Base-by-base conservation (phyloP, 2,113 vertebrate species). In the Probosciger aterrimus region DNA sequence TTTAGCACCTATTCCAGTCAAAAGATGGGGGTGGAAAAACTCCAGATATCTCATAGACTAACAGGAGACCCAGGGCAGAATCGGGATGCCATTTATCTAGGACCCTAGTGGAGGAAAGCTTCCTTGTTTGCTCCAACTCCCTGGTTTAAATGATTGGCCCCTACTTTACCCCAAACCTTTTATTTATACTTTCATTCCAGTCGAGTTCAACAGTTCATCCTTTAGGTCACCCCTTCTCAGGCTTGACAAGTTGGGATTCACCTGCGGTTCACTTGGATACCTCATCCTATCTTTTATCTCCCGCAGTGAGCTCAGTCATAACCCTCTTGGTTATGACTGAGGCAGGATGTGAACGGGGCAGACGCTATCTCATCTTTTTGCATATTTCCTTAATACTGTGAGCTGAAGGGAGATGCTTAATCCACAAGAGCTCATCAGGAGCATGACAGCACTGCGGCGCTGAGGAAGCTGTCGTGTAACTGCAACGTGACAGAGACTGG, bases 391-490 rank as follows among this genome's bases (percentile, higher is more conserved):
- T 47, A 71, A 47, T 68, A 28, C 3, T 33, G 23, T 35, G 53
- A 88, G 10, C 50, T 47, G 30, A 67, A 74, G 73, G 39, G 68
- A 86, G 53, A 33, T 2, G 14, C 33, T 85, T 76, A 22, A 79
- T 86, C 53, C 39, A 30, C 49, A 46, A 63, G 67, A 82, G 67
- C 53, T 49, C 1, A 0, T 52, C 63, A 33, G 67, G 65, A 85
- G 23, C n/a, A 4, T n/a, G 44, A 52, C 0, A 0, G 65, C 47
- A 22, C 67, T n/a, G 73, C 0, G 0, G 27, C 3, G 0, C 12
- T 30, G 30, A 52, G 85, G 88, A 82, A 69, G 47, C 49, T 73
- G 39, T 28, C 2, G 1, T 47, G 1, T 19, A 49, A 57, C 35
- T 62, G 63, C 47, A 60, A 31, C 0, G 2, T 68, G 85, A 19